Conservation (phyloP, 2,797 vertebrate species). For the Acanthurus lineatus region DNA sequence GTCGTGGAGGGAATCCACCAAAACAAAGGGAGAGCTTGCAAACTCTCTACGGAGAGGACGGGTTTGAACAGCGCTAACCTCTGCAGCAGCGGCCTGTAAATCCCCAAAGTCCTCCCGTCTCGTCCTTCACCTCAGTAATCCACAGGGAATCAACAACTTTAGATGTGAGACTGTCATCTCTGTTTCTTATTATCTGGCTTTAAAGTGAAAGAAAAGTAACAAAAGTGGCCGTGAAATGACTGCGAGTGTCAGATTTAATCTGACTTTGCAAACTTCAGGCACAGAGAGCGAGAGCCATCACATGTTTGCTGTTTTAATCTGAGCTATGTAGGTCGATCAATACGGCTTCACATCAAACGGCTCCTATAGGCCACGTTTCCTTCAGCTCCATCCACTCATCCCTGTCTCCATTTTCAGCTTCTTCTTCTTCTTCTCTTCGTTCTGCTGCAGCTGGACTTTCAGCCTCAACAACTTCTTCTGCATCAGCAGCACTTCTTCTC, state of each 20-base stretch:
- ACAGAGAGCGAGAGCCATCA: slow-evolving; percentile 6
- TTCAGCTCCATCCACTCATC: neutral
- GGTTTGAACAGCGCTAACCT: too few relatives aligned
- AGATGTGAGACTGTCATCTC: slow-evolving; percentile 26
- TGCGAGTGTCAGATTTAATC: slow-evolving; percentile 56
- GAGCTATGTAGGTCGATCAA: slow-evolving; percentile 77
- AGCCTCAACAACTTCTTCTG: slow-evolving; percentile 13
- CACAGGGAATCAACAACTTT: slow-evolving; percentile 8
- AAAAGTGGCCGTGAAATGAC: slow-evolving; percentile 36
- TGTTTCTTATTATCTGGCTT: slow-evolving; percentile 37
- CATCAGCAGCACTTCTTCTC: neutral
- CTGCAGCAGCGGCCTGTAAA: too few relatives aligned
- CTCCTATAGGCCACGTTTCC: slow-evolving; percentile 34
- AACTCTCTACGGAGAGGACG: too few relatives aligned
- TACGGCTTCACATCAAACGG: slow-evolving; percentile 73
- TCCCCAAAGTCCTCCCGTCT: neutral
- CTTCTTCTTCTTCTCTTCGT: neutral
- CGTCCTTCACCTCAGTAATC: slow-evolving; percentile 42
- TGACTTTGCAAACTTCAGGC: slow-evolving; percentile 44
- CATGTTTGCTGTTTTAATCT: slow-evolving; percentile 63
- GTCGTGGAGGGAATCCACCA: too few relatives aligned
- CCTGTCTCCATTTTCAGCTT: neutral
- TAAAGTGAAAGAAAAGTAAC: slow-evolving; percentile 45
- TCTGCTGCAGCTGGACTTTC: slow-evolving; percentile 11
- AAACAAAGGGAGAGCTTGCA: too few relatives aligned